Base-by-base conservation (phyloP, 1,140 invertebrate genomes). In the Monochamus saltuarius region DNA sequence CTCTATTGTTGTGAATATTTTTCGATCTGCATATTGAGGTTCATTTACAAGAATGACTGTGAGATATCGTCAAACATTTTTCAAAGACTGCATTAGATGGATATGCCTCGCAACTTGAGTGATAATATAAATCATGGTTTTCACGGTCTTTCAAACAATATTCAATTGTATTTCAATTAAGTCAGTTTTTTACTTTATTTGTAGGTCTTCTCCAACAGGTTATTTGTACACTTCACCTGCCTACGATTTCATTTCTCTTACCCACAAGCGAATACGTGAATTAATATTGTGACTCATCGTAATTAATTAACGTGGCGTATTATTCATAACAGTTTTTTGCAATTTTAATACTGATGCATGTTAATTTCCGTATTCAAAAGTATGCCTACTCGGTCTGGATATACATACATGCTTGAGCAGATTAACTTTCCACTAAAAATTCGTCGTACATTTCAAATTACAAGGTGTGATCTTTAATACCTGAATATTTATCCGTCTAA, bases 1-100 rank as follows among this genome's bases (percentile, higher is more conserved):
- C 50, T 43, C 57, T 40, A 59, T 59, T 59, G 57, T 59, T 59
- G 14, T 42, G 39, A 19, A 50, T 59, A 51, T 51, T 51, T 51
- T 51, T 51, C 29, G 51, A 53, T 53, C 51, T 53, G 36, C 51
- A 53, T 53, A 29, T 39, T 37, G 36, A 39, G 19, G 29, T 42
- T 42, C 51, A 39, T 8, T 34, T 13, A 34, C 47, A 16, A 14
- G 40, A 56, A 38, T 35, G 54, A 38, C 51, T 35, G 17, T n/a
- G 36, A 17, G 36, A 35, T 34, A 29, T 29, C 22, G 22, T 29
- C 22, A 29, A 29, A 29, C 22, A 29, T 29, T 29, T 29, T 29
- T 29, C 22, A 29, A 29, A 29, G 22, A 29, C 22, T 29, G 22
- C 22, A 29, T 29, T 29, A 29, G 22, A 29, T 42, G n/a, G 40